Conservation (phyloP, 2,797 vertebrate genomes). For the Hoplostethus atlanticus region DNA sequence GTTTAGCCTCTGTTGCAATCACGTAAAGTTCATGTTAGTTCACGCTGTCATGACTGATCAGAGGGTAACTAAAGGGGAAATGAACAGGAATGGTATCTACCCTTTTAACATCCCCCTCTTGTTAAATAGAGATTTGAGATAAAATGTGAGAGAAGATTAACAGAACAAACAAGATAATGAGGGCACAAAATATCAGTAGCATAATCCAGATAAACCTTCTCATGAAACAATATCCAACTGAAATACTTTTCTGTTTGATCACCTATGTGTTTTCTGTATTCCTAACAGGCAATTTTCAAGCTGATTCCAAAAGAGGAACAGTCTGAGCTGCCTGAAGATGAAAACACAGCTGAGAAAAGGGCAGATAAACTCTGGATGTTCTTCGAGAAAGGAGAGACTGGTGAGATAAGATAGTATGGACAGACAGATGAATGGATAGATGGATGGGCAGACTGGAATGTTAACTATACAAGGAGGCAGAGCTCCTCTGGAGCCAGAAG, state of each 20-base stretch:
- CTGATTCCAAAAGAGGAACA: slow-evolving; percentile 87
- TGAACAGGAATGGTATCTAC: too few species aligned
- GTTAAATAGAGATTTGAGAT: too few species aligned
- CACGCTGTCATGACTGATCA: too few species aligned
- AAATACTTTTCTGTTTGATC: neutral
- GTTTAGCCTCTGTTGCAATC: too few species aligned
- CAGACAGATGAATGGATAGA: too few species aligned
- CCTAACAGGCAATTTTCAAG: slow-evolving; percentile 89
- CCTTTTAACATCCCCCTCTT: too few species aligned
- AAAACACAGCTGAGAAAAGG: slow-evolving; percentile 90
- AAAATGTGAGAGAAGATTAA: too few species aligned
- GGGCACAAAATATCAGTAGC: too few species aligned
- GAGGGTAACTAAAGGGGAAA: too few species aligned
- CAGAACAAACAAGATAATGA: too few species aligned
- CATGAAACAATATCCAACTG: neutral
- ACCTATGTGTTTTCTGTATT: neutral
- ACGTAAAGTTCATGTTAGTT: too few species aligned
- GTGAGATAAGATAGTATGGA: slow-evolving; percentile 69
- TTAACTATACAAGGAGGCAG: too few species aligned
- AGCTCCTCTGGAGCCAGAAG: neutral
- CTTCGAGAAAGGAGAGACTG: slow-evolving; percentile 87
- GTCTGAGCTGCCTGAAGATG: slow-evolving; percentile 81
- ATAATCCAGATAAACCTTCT: neutral
- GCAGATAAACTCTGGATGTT: slow-evolving; percentile 89
- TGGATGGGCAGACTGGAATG: neutral